Evolutionary conservation across 2,888 invertebrate genomes (phyloP).

Genomic region (Carterocephalus palaemon): DNA sequence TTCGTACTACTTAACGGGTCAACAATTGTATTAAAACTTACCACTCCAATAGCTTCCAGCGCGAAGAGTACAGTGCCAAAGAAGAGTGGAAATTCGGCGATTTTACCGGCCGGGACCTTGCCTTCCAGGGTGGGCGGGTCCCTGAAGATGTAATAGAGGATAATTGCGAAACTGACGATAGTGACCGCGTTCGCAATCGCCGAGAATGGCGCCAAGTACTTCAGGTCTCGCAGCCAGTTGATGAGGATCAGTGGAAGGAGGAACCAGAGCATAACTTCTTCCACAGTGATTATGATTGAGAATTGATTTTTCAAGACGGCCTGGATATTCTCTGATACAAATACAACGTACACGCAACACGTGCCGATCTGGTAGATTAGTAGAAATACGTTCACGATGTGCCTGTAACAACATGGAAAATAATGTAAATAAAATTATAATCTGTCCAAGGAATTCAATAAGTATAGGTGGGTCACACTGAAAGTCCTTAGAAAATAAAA

Average conservation of each 20-base stretch:
- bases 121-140: constrained; percentile 82
- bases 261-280: constrained; percentile 85
- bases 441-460: not conserved
- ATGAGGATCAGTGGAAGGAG: constrained; percentile 87
- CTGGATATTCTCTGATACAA: constrained; percentile 92
- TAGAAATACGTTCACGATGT: constrained; percentile 85
- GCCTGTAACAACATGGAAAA: constrained; percentile 67
- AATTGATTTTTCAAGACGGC: constrained; percentile 80
- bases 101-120: constrained; percentile 80
- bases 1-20: too few species aligned
- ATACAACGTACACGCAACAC: constrained; percentile 97
- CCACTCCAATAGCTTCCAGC: constrained; percentile 95
- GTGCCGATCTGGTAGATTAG: constrained; percentile 96
- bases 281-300: constrained; percentile 70
- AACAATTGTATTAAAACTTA: too few species aligned
- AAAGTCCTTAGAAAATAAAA: not conserved
- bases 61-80: constrained; percentile 98
- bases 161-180: constrained; percentile 89
- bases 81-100: constrained; percentile 90
- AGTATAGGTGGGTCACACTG: too few species aligned
- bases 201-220: constrained; percentile 93
- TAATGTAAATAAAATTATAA: not conserved
- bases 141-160: constrained; percentile 90
- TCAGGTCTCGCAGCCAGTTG: constrained; percentile 90
- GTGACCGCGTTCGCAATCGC: constrained; percentile 92